Evolutionary conservation across 2,797 vertebrate genomes (phyloP).

Genomic region (Propithecus deckenii): DNA sequence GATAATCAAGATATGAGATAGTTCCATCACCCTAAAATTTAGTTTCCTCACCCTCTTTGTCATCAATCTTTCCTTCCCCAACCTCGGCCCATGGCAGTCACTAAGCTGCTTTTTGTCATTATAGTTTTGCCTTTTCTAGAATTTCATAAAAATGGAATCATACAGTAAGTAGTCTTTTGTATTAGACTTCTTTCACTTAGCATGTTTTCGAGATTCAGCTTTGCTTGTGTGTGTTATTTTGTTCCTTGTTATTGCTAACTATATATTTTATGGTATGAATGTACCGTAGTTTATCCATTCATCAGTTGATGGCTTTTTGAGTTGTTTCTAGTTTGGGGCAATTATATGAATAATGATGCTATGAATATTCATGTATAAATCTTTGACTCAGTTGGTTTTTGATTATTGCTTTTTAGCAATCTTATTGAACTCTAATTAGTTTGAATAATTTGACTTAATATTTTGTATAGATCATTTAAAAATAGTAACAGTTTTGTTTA

Average conservation of each 20-base stretch:
- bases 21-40: background rate
- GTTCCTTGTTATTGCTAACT: background rate
- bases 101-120: background rate
- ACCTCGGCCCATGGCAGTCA: background rate
- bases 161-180: background rate
- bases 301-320: background rate
- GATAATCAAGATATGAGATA: background rate
- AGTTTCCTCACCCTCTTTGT: background rate
- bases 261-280: background rate
- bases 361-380: background rate
- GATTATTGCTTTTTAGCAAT: background rate
- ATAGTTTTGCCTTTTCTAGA: slow-evolving; percentile 33
- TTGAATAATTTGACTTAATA: slow-evolving; percentile 16
- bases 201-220: slow-evolving; percentile 4
- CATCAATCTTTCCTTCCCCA: background rate
- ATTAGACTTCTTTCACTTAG: background rate
- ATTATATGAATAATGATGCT: background rate
- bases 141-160: slow-evolving; percentile 9
- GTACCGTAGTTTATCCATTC: background rate
- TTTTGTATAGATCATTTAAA: background rate
- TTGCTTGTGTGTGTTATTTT: background rate
- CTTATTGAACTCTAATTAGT: slow-evolving; percentile 1
- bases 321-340: slow-evolving; percentile 9
- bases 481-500: background rate
- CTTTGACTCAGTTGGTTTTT: slow-evolving; percentile 28